phyloP scores from a whole-genome alignment of 2,888 invertebrate species.

The Limnephilus lunatus region DNA sequence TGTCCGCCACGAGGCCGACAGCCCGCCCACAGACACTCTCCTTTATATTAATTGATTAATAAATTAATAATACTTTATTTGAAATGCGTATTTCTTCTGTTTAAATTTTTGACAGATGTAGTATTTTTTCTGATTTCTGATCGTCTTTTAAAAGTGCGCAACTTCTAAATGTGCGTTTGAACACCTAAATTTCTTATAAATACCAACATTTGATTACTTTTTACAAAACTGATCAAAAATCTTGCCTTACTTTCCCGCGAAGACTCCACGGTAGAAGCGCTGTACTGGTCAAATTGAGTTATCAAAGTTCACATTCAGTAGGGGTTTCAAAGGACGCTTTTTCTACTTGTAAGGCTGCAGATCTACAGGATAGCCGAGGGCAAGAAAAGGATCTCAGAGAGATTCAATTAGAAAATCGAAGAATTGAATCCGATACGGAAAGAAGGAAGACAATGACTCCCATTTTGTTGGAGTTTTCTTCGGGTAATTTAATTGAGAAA shows the following conservation, averaged over 20 bases:
- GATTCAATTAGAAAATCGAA: conserved; percentile 28
- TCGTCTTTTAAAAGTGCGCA: too few relatives aligned
- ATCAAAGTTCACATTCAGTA: conserved; percentile 17
- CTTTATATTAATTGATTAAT: too few relatives aligned
- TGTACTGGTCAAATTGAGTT: conserved; percentile 30
- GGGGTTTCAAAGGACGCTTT: conserved; percentile 5
- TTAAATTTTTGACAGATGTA: too few relatives aligned
- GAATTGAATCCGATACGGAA: not conserved
- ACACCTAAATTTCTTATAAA: too few relatives aligned
- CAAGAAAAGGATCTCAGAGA: not conserved
- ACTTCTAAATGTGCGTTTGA: too few relatives aligned
- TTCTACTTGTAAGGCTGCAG: not conserved
- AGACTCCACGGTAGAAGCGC: not conserved
- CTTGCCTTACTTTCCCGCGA: not conserved
- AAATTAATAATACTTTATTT: too few relatives aligned
- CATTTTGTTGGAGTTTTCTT: not conserved
- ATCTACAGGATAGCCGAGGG: not conserved
- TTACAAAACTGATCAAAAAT: not conserved
- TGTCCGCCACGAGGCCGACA: too few relatives aligned
- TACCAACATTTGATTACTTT: not conserved
- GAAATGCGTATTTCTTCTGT: too few relatives aligned
- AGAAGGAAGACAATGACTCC: not conserved
- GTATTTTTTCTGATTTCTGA: too few relatives aligned
- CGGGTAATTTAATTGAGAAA: not conserved
- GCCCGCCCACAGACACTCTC: too few relatives aligned